Conservation (phyloP, 2,888 invertebrate genomes). For the Selenia dentaria region DNA sequence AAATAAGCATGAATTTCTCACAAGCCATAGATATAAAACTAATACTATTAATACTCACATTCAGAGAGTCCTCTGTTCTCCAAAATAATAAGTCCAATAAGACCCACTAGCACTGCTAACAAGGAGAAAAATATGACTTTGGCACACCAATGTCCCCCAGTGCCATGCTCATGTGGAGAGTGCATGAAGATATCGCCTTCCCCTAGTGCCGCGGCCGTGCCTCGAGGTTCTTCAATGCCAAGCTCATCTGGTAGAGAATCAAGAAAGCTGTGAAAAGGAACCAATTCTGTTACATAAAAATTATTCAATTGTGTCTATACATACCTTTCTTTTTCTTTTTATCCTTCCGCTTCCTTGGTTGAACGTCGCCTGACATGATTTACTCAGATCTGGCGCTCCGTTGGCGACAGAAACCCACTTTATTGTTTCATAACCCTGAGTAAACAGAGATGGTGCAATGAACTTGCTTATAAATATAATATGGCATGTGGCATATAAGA, state of each 20-base stretch:
- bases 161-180: constrained; percentile 89
- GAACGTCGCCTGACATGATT: constrained; percentile 94
- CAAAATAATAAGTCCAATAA: constrained; percentile 91
- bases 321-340: constrained; percentile 93
- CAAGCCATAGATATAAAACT: too few species aligned
- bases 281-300: constrained; percentile 3
- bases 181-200: constrained; percentile 91
- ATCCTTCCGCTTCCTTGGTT: constrained; percentile 94
- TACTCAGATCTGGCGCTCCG: constrained; percentile 67
- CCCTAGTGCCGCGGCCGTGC: constrained; percentile 73
- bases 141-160: constrained; percentile 93
- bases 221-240: constrained; percentile 73
- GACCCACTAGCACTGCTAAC: constrained; percentile 88
- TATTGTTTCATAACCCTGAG: constrained; percentile 82
- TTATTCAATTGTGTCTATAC: not conserved
- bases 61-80: constrained; percentile 92
- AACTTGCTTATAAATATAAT: constrained; percentile 53
- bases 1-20: too few species aligned
- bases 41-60: constrained; percentile 86
- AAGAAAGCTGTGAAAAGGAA: not conserved
- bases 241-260: constrained; percentile 70
- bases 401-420: constrained; percentile 65
- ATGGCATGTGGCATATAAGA: constrained; percentile 48
- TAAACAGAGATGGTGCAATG: constrained; percentile 70
- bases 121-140: constrained; percentile 92